Evolutionary conservation across 2,113 vertebrate species (phyloP).

Genomic region (Chamaea fasciata): DNA sequence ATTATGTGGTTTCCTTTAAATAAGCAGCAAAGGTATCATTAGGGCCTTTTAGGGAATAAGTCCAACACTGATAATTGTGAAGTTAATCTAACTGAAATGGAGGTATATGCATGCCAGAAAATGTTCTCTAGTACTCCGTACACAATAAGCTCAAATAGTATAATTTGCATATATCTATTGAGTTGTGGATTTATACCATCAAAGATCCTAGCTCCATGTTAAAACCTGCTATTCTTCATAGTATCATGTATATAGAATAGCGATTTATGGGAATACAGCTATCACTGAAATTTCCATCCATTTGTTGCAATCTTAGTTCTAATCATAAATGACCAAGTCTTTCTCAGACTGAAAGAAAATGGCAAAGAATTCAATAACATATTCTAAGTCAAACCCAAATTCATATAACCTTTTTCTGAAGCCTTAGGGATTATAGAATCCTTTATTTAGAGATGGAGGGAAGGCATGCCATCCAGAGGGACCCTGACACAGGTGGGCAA

Average conservation of each 20-base stretch:
- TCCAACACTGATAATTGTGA: not conserved
- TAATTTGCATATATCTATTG: not conserved
- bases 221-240: not conserved
- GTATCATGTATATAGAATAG: not conserved
- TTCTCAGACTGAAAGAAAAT: not conserved
- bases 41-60: not conserved
- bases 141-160: not conserved
- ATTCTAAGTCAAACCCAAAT: not conserved
- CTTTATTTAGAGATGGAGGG: not conserved
- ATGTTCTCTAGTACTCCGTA: not conserved
- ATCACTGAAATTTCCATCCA: not conserved
- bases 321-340: not conserved
- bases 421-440: not conserved
- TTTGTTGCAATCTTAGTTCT: not conserved
- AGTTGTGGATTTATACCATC: not conserved
- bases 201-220: not conserved
- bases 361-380: not conserved
- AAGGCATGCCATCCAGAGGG: not conserved
- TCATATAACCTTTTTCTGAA: not conserved
- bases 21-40: not conserved
- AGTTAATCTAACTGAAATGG: conserved; percentile 26
- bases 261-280: not conserved
- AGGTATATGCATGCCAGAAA: not conserved
- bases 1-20: not conserved
- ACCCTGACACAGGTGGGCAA: not conserved